Evolutionary conservation across 2,797 vertebrate species (phyloP), one percentile per base, ranked within the genome.

Genomic region (Zalophus californianus): DNA sequence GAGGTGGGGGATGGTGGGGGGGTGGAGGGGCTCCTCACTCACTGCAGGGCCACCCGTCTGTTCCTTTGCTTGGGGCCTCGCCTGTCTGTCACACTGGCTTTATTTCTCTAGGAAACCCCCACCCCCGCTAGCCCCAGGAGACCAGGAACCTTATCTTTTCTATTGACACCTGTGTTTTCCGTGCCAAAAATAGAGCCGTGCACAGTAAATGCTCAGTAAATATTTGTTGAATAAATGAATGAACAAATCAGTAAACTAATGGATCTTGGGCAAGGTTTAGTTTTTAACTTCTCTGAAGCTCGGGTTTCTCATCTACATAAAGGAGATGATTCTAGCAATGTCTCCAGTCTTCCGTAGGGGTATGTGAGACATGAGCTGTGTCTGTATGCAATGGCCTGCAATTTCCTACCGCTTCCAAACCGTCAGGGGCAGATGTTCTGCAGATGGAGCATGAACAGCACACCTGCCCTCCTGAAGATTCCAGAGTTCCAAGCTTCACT

Each of bases 11-110:
- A 52, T 16, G 52, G 58, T 58, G 29, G 44, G 14, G 41, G n/a
- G 3, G 14, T 2, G 25, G 0, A 0, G 2, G 21, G 38, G 7
- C 16, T 62, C 27, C 68, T 6, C 38, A 8, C 3, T 14, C 15
- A 2, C 10, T 14, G 25, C 29, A 3, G 16, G 18, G 48, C 2
- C 7, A 10, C 41, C 68, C 2, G 3, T 14, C 35, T 64, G 7
- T 38, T 1, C 6, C 64, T 38, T 50, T 75, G 62, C 50, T 62
- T 38, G 73, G 64, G 3, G 29, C 18, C 35, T 92, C 20, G 2
- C 54, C 48, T 68, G 35, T 48, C 1, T 41, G 27, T 70, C 54
- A 10, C 6, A 14, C 0, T 20, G 48, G 32, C 25, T 41, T 13
- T 12, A 5, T 32, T 15, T 32, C 64, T 4, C 6, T 7, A 0